Base-by-base conservation (phyloP, 2,113 vertebrate species). In the Larimichthys polyactis region DNA sequence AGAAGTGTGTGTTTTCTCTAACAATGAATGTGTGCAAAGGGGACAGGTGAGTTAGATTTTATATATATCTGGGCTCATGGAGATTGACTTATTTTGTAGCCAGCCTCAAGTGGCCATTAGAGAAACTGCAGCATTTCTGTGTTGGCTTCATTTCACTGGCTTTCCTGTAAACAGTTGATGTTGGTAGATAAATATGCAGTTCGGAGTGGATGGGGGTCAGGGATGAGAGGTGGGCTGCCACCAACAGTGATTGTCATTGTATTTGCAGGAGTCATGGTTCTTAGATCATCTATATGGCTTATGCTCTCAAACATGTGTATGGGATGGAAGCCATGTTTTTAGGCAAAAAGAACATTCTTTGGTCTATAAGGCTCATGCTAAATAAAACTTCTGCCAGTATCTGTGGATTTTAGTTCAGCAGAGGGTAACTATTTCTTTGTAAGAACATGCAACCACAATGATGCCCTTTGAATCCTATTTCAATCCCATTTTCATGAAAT, bases 101-200 rank as follows among this genome's bases (percentile, higher is more conserved):
- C 36, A 40, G 36, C 36, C 36, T 40, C 36, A 40, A 40, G 36
- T 40, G 36, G 8, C 36, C 7, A 9, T 40, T 40, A 40, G 36
- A 40, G 36, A 40, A 40, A 40, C 36, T 40, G 36, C 36, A 40
- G 36, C 36, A 40, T 8, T 40, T 40, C 36, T 40, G 36, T 40
- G 36, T 40, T 40, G 1, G 36, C 36, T 40, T 40, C 36, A 40
- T 40, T 40, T 40, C 36, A 40, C 36, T 40, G 36, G 36, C 19
- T 71, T 70, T 69, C 9, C 64, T 32, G 29, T 48, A 27, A 15
- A 15, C 36, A 68, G 62, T 36, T 68, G 40, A 73, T 60, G 80
- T 72, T 19, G 40, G 29, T 75, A 27, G 48, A 36, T 49, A 12
- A 40, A 8, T 40, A 40, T 22, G 49, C 40, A 24, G 24, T 71